Conservation (phyloP, 2,797 vertebrate species). For the Sebastes trivittatus region DNA sequence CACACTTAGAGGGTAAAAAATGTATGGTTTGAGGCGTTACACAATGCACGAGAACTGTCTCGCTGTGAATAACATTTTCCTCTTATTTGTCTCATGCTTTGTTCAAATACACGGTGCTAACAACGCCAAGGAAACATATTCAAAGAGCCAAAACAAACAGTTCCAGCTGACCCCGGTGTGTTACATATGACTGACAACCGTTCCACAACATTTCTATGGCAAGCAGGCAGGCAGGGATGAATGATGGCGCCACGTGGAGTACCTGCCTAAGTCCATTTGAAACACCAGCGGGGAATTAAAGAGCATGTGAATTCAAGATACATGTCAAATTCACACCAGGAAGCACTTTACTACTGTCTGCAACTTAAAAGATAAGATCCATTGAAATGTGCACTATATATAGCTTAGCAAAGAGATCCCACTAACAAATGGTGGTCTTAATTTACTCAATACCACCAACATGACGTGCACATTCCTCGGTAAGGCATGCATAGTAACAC, state of each 20-base stretch:
- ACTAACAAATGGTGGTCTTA: constrained; percentile 23
- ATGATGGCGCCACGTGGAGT: constrained; percentile 44
- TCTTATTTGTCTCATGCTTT: constrained; percentile 52
- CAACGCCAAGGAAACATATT: constrained; percentile 54
- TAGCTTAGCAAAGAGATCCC: neutral
- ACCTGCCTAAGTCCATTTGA: constrained; percentile 42
- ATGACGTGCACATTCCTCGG: constrained; percentile 50
- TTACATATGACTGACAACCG: constrained; percentile 60
- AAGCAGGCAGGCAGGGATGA: constrained; percentile 47
- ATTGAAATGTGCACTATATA: neutral
- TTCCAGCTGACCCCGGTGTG: constrained; percentile 32
- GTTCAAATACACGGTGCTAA: constrained; percentile 35
- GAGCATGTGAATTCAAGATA: neutral
- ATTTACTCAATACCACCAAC: constrained; percentile 26
- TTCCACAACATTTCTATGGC: constrained; percentile 60
- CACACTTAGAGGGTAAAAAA: constrained; percentile 51
- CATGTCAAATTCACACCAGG: neutral
- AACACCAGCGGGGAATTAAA: neutral
- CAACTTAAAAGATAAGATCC: neutral
- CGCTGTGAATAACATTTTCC: constrained; percentile 48
- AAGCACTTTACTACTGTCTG: neutral
- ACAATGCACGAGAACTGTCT: constrained; percentile 19
- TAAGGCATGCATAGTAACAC: constrained; percentile 42
- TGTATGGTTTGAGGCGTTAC: constrained; percentile 32
- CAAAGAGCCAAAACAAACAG: constrained; percentile 59